A percentile compares a stretch with the other conserved stretches of the same genome.
phyloP scores from a whole-genome alignment of 2,113 vertebrate species.

The Clupea harengus region DNA sequence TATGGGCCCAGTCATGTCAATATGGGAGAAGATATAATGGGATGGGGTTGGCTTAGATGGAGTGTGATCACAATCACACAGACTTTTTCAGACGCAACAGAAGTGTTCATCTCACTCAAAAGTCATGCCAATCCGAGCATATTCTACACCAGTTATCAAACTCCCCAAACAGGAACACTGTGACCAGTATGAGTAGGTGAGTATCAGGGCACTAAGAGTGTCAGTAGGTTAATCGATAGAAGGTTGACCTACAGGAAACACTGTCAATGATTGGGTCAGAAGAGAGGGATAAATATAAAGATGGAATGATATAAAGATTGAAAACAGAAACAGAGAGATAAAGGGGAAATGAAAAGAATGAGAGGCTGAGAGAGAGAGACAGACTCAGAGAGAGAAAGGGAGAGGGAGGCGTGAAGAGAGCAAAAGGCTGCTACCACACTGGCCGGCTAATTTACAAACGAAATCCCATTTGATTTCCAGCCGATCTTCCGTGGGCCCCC shows the following conservation, averaged over 20 bases:
- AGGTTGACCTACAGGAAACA: not conserved
- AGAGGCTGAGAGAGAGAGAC: not conserved
- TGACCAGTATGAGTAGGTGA: too few species aligned
- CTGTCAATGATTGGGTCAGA: not conserved
- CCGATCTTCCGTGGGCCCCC: constrained; percentile 51
- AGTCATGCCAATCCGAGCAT: not conserved
- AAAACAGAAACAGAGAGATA: not conserved
- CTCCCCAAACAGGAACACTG: not conserved
- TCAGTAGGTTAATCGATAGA: not conserved
- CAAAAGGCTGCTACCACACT: constrained; percentile 26
- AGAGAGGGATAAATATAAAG: not conserved
- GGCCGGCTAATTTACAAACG: constrained; percentile 82
- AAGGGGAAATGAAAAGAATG: not conserved
- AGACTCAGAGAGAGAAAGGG: not conserved
- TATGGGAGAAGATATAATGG: not conserved
- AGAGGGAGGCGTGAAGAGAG: not conserved
- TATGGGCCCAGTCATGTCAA: not conserved
- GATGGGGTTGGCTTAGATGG: not conserved
- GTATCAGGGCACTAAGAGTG: not conserved
- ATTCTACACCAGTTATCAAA: too few species aligned
- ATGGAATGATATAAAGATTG: not conserved
- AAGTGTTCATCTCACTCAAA: not conserved
- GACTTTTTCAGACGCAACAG: not conserved
- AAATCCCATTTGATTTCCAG: constrained; percentile 84
- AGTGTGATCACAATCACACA: not conserved